Conservation (phyloP, 2,888 invertebrate species). For the Rhagophthalmus giganteus region DNA sequence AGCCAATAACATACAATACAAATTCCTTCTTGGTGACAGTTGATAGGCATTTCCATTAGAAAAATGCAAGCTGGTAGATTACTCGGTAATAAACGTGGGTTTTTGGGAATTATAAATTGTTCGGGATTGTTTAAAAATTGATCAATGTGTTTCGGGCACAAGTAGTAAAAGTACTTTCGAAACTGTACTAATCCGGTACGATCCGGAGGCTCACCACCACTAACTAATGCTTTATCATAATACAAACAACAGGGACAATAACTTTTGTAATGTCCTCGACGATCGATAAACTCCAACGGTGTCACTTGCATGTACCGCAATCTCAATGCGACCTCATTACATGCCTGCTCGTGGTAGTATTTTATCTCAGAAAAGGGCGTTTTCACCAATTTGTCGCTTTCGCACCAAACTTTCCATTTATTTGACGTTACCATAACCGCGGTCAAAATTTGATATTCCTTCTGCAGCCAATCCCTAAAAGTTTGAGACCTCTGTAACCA, state of each 20-base stretch:
- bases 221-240: conserved; percentile 43
- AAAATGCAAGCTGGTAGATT: conserved; percentile 55
- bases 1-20: conserved; percentile 66
- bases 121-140: conserved; percentile 57
- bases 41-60: conserved; percentile 34
- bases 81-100: conserved; percentile 52
- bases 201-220: conserved; percentile 58
- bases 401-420: conserved; percentile 61
- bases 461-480: conserved; percentile 58
- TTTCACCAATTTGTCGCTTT: conserved; percentile 52
- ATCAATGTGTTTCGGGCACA: conserved; percentile 61
- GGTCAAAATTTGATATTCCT: conserved; percentile 61
- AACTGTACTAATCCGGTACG: conserved; percentile 63
- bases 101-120: conserved; percentile 52
- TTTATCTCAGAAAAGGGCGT: conserved; percentile 56
- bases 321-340: conserved; percentile 57
- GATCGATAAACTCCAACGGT: conserved; percentile 58
- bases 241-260: conserved; percentile 65
- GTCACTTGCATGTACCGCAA: conserved; percentile 61
- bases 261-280: conserved; percentile 56
- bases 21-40: conserved; percentile 59
- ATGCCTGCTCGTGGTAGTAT: conserved; percentile 58
- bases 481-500: conserved; percentile 52
- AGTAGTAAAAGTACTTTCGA: conserved; percentile 62
- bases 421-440: conserved; percentile 58